Evolutionary conservation across 1,140 invertebrate species (phyloP).

Genomic region (Ceratina japonica): DNA sequence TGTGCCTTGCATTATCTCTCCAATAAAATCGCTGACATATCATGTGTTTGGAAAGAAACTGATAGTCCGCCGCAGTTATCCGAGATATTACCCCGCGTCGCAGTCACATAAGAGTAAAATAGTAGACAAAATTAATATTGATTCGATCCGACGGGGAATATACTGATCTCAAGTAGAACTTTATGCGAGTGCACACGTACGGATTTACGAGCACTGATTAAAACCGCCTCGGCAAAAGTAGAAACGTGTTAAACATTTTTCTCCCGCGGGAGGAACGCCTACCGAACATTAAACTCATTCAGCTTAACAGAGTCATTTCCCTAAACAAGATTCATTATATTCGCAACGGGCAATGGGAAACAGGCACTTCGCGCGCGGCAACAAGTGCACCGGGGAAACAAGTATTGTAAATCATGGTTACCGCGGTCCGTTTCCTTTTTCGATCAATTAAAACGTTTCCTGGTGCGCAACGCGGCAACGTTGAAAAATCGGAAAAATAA

Average conservation of each 20-base stretch:
- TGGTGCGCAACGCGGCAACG: neutral
- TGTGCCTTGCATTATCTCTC: no score
- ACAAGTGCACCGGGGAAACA: slow-evolving; percentile 9
- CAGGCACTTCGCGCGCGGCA: slow-evolving; percentile 6
- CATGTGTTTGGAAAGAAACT: no score
- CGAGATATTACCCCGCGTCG: no score
- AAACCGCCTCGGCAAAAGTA: neutral
- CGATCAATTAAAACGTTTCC: slow-evolving; percentile 24
- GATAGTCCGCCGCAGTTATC: no score
- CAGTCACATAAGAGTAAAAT: no score
- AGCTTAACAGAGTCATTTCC: neutral
- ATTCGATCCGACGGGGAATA: no score
- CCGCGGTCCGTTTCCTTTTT: slow-evolving; percentile 25
- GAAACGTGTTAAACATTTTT: neutral
- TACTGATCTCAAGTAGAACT: no score
- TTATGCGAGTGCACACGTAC: no score
- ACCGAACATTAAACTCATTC: neutral
- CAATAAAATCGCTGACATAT: no score
- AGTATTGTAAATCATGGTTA: slow-evolving; percentile 7
- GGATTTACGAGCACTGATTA: no score
- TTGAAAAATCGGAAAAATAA: neutral
- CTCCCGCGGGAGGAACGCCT: neutral
- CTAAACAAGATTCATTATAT: slow-evolving; percentile 14
- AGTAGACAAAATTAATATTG: no score
- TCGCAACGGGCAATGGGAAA: neutral